Evolutionary conservation across 2,888 invertebrate genomes (phyloP).

Genomic region (Heliconius ismenius): DNA sequence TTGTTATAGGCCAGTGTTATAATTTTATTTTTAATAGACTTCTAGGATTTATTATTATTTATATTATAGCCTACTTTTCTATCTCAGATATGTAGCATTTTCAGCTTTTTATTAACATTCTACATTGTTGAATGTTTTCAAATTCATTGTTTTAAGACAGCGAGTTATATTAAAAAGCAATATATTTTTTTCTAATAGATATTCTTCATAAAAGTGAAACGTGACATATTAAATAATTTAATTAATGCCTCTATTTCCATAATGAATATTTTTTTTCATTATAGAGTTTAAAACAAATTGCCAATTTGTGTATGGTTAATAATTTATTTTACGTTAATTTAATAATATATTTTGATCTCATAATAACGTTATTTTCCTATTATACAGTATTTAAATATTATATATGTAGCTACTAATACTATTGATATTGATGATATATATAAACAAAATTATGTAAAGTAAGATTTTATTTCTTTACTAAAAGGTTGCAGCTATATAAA

Average conservation of each 20-base stretch:
- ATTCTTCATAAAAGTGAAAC: too few species aligned
- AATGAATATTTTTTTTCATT: neutral
- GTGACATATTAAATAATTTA: too few species aligned
- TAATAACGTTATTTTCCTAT: conserved; percentile 10
- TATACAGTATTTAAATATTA: conserved; percentile 5
- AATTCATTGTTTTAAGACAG: neutral
- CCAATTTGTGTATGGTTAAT: neutral
- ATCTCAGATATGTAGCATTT: neutral
- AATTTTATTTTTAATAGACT: neutral
- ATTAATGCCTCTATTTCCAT: too few species aligned
- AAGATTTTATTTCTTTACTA: neutral
- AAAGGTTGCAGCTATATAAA: neutral
- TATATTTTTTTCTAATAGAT: neutral
- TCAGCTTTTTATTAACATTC: too few species aligned
- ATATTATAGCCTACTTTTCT: neutral
- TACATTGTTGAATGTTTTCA: neutral
- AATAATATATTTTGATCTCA: conserved; percentile 16
- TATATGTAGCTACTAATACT: neutral
- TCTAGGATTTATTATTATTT: neutral
- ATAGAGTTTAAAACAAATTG: neutral
- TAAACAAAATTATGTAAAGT: neutral
- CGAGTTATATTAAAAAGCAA: neutral
- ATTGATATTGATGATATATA: neutral
- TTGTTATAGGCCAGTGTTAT: neutral
- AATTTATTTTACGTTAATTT: neutral